Evolutionary conservation across 37 sponge, comb jelly and placozoan genomes (phyloP), one percentile per base, ranked within the genome.

Genomic region (Haliclona indistincta): DNA sequence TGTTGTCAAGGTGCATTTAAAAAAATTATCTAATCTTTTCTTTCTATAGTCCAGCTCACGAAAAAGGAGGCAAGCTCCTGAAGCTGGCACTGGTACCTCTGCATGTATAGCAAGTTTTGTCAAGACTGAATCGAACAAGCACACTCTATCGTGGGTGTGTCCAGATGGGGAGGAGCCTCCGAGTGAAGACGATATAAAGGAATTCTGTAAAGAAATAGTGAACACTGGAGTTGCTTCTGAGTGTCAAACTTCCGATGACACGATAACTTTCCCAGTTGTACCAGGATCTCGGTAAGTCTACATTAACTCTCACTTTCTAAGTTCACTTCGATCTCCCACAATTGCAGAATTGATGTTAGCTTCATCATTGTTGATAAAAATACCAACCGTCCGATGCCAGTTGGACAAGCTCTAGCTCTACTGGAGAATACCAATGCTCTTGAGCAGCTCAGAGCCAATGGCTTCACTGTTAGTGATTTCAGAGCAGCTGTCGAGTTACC

Each of bases 141-240:
- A 25, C n/a, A 58, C 25, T 8, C 71, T 91, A 13, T 70, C 82
- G 36, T 86, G 82, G 78, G 87, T 51, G 17, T 91, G 92, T 82
- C 92, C 87, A 17, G 75, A 63, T 35, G 92, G 87, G 3, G 74
- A 77, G 17, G 33, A 36, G 0, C 36, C 87, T 1, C 92, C 92
- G 29, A 30, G 44, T 35, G 19, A 0, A 22, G 74, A 37, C 0
- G 51, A 69, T 22, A 47, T 78, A 52, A 60, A 65, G 10, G 71
- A 54, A 0, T 28, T 91, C 13, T 91, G 92, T 63, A 17, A 42
- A 13, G 26, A 45, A 4, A 68, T 91, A 7, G 60, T 82, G 4
- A 32, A 10, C 0, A 49, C 23, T 4, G 38, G 52, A 34, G n/a
- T 65, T 22, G 71, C 82, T 3, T 54, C 29, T 0, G 43, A 45